These are phyloP conservation scores for Ceratoteleas bidentatus DNA, from an alignment of 1,140 invertebrate genomes.

Conservation along the genomic window DNA sequence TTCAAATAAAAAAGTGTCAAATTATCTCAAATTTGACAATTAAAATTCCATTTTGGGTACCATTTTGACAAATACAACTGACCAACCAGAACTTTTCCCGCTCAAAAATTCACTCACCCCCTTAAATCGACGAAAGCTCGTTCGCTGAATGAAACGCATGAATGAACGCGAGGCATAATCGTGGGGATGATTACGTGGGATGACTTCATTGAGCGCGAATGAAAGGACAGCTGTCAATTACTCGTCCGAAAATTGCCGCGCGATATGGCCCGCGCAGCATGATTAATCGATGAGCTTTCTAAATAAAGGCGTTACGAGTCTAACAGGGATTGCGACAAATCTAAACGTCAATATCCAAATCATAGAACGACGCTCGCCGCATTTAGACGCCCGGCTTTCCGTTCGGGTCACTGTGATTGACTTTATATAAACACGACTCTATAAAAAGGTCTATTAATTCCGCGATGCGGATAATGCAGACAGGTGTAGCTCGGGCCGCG, in stretches of 20 bases:
- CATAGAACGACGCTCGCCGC: conserved; percentile 13
- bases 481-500: conserved; percentile 39
- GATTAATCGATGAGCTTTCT: conserved; percentile 42
- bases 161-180: background rate
- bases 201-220: conserved; percentile 27
- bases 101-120: background rate
- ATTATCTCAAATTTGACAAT: too few relatives aligned
- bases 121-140: background rate
- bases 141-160: conserved; percentile 10
- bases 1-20: too few relatives aligned
- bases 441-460: conserved; percentile 48
- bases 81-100: background rate
- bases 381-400: conserved; percentile 34
- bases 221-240: conserved; percentile 40
- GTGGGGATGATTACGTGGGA: background rate
- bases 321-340: conserved; percentile 41
- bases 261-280: conserved; percentile 4
- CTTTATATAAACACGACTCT: conserved; percentile 36
- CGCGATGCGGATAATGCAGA: conserved; percentile 27
- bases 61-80: too few relatives aligned
- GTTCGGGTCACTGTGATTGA: conserved; percentile 28
- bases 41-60: too few relatives aligned
- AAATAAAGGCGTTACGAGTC: conserved; percentile 40
- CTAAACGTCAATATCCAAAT: conserved; percentile 42
- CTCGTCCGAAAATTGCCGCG: conserved; percentile 25